Evolutionary conservation across 2,113 vertebrate genomes (phyloP).

Genomic region (Archilochus colubris): DNA sequence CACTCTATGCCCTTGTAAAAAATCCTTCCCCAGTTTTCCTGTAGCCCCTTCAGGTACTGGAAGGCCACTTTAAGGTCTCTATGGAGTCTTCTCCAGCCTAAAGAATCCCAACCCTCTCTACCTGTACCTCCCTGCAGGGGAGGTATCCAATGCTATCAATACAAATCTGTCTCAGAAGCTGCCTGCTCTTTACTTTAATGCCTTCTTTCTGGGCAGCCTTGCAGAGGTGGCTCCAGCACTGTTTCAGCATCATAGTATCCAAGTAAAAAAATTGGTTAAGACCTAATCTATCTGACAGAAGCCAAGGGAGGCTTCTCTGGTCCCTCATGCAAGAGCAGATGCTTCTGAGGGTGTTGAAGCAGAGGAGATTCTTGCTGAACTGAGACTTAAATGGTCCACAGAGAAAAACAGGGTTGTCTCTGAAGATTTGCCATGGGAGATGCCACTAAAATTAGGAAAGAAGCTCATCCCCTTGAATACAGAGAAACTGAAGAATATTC

Average conservation of each 20-base stretch:
- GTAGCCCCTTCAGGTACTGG: too few relatives aligned
- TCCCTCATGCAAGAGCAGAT: neutral
- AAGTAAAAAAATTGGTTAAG: accelerated
- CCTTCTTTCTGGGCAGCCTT: neutral
- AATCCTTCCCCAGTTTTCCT: neutral
- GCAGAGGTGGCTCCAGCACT: neutral
- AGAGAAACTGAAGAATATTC: neutral
- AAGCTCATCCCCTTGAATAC: neutral
- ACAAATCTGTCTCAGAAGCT: neutral
- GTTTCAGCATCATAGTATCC: neutral
- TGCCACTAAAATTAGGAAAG: neutral
- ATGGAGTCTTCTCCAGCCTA: neutral
- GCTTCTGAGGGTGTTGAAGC: neutral
- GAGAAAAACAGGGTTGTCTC: neutral
- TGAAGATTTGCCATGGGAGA: neutral
- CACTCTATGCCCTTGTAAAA: neutral
- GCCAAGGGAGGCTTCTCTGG: neutral
- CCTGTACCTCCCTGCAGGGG: accelerated
- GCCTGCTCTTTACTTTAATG: neutral
- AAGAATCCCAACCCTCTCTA: neutral
- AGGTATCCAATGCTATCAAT: neutral
- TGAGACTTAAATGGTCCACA: neutral
- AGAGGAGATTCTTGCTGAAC: neutral
- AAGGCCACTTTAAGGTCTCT: neutral
- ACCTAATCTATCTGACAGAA: neutral